These are phyloP conservation scores for Ceyx melanurus DNA, from an alignment of 2,113 vertebrate species.

Conservation along the genomic window DNA sequence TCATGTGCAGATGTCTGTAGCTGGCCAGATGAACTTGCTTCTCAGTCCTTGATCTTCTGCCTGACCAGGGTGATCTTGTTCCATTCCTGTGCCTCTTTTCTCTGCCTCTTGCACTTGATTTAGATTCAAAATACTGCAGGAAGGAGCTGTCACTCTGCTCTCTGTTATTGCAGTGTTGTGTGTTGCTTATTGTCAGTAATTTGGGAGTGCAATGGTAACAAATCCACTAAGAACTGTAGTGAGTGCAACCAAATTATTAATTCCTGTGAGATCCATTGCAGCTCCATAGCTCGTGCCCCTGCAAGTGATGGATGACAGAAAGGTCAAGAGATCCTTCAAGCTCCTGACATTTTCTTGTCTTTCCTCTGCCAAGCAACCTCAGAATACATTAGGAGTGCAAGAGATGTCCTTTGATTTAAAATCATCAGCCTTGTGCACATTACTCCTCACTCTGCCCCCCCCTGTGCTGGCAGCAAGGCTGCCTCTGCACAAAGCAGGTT, in stretches of 20 bases:
- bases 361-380: background rate
- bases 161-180: background rate
- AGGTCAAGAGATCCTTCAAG: background rate
- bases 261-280: background rate
- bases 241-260: background rate
- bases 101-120: background rate
- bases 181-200: background rate
- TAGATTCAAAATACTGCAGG: background rate
- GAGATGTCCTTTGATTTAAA: background rate
- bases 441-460: background rate
- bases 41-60: background rate
- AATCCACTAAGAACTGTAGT: background rate
- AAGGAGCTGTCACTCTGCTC: fast-evolving
- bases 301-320: background rate
- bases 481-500: background rate
- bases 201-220: background rate
- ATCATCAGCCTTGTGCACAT: background rate
- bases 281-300: background rate
- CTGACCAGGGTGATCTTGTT: background rate
- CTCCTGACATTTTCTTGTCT: background rate
- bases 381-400: background rate
- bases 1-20: background rate
- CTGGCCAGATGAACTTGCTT: background rate
- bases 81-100: background rate
- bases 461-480: background rate